A percentile compares a stretch with the other conserved stretches of the same genome.
These are phyloP conservation scores for Tamias sibiricus DNA, from an alignment of 2,113 vertebrate genomes.

Conservation along the genomic window DNA sequence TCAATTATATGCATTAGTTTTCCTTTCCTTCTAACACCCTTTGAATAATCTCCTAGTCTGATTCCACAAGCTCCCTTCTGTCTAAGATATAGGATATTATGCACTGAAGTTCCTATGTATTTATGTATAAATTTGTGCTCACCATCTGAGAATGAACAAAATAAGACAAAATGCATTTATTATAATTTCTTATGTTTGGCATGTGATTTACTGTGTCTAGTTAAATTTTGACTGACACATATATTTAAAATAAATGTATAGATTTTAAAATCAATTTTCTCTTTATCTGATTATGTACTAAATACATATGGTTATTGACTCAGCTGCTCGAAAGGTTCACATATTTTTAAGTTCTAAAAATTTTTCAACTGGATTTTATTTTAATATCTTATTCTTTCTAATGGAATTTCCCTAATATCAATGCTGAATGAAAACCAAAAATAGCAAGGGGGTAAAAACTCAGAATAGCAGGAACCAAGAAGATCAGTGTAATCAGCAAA, in stretches of 20 bases:
- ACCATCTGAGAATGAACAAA: slow-evolving; percentile 61
- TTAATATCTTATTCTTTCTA: slow-evolving; percentile 72
- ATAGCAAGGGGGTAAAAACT: slow-evolving; percentile 75
- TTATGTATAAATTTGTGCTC: neutral
- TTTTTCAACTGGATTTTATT: slow-evolving; percentile 64
- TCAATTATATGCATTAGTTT: neutral
- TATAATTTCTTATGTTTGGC: slow-evolving; percentile 57
- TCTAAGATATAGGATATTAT: neutral
- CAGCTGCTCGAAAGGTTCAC: slow-evolving; percentile 20
- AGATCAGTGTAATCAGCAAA: slow-evolving; percentile 79
- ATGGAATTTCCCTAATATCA: slow-evolving; percentile 75
- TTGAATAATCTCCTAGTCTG: neutral
- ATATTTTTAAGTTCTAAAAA: slow-evolving; percentile 34
- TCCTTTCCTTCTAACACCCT: neutral
- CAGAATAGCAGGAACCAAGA: slow-evolving; percentile 72
- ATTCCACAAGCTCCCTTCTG: neutral
- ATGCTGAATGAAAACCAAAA: slow-evolving; percentile 77
- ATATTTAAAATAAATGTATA: slow-evolving; percentile 20
- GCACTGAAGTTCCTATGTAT: neutral
- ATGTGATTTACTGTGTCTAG: slow-evolving; percentile 65
- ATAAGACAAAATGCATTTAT: slow-evolving; percentile 47
- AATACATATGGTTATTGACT: slow-evolving; percentile 69
- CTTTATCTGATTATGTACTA: slow-evolving; percentile 69
- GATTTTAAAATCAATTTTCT: slow-evolving; percentile 64
- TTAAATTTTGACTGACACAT: slow-evolving; percentile 67